phyloP scores from a whole-genome alignment of 2,888 invertebrate species.

The Drosophila sordidapex region DNA sequence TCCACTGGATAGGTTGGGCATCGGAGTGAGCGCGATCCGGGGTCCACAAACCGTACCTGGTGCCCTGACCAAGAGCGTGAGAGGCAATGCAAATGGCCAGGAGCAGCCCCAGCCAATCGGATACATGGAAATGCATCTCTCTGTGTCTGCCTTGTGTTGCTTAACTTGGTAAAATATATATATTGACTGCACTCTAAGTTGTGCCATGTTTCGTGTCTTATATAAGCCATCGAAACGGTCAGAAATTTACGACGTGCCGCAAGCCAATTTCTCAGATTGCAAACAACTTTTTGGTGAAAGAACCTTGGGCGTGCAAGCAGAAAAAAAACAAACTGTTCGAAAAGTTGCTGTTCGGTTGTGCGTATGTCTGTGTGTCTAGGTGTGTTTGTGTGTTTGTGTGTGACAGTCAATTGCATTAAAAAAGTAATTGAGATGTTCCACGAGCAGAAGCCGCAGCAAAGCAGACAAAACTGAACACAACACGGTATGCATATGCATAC shows the following conservation, averaged over 20 bases:
- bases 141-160: constrained; percentile 1
- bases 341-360: constrained; percentile 3
- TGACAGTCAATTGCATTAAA: constrained; percentile 52
- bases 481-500: neutral
- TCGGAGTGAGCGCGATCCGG: constrained; percentile 74
- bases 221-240: constrained; percentile 52
- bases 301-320: constrained; percentile 56
- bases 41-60: constrained; percentile 80
- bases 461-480: constrained; percentile 24
- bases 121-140: constrained; percentile 50
- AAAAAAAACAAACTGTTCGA: constrained; percentile 24
- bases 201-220: constrained; percentile 46
- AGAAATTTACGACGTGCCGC: constrained; percentile 60
- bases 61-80: constrained; percentile 56
- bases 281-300: constrained; percentile 40
- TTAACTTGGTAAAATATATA: constrained; percentile 17
- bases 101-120: constrained; percentile 36
- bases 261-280: constrained; percentile 53
- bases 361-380: neutral
- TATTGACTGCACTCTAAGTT: constrained; percentile 29
- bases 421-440: constrained; percentile 62
- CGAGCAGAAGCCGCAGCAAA: constrained; percentile 59
- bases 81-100: constrained; percentile 22
- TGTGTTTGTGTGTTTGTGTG: constrained; percentile 3
- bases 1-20: constrained; percentile 84